Evolutionary conservation across 2,888 invertebrate genomes (phyloP), one percentile per base, ranked within the genome.

Genomic region (Sacculina carcini): DNA sequence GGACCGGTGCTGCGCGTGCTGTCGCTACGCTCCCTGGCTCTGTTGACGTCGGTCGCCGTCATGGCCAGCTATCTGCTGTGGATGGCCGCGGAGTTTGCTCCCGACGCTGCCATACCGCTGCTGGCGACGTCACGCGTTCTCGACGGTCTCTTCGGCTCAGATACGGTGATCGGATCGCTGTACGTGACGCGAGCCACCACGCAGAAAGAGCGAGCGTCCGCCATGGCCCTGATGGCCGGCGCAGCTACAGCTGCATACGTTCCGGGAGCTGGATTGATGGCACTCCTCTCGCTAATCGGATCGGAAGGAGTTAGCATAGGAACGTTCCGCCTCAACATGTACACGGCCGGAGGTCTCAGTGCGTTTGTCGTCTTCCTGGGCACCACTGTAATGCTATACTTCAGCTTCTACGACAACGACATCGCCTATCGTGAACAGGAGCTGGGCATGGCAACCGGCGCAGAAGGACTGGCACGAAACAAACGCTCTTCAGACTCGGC

Each of bases 401-500:
- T 42, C 26, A 16, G 26, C 42, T 42, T 42, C 42, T 42, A 28
- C 42, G 42, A 42, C 42, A 42, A 42, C 26, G 42, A 42, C 16
- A 42, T 42, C 42, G 42, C 42, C 28, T 42, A 42, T 19, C 42
- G 19, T 26, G 42, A 42, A 28, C 26, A 28, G 42, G 42, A 42
- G 42, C 42, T 42, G 1, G 42, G 42, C 10, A 26, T 42, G 28
- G 28, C 26, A 26, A 16, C 7, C n/a, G 42, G 16, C n/a, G 40
- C 14, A 23, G 16, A 28, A 5, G 34, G 34, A 5, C n/a, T n/a
- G 16, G 28, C 16, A n/a, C 3, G 2, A 3, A 28, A 14, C 3
- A n/a, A 16, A 16, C 3, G 51, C 64, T 62, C 3, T 69, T 67
- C 21, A 67, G 68, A 24, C 67, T 63, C 55, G 68, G 69, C 62